Evolutionary conservation across 2,888 invertebrate species (phyloP), one percentile per base, ranked within the genome.

Genomic region (Capitulum mitella): DNA sequence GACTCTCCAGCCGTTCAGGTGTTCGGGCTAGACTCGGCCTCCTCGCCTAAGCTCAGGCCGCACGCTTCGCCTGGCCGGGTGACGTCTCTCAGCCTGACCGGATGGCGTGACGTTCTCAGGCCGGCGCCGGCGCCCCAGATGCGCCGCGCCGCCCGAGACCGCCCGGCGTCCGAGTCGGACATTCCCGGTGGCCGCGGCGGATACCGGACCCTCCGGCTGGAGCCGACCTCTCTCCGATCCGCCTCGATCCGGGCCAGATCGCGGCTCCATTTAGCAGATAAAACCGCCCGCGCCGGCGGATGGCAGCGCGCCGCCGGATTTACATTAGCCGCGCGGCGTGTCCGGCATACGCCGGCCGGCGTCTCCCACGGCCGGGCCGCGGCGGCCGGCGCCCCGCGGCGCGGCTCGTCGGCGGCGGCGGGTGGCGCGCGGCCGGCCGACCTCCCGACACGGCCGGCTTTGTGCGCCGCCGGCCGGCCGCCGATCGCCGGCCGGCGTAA

Each of bases 241-340:
- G 22, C 12, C 48, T 8, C 14, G 16, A 51, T 51, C 48, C 16
- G 48, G 16, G 14, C 34, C 61, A 32, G 61, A 61, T 61, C 61
- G 12, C 61, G 61, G 61, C 61, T 61, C 61, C 61, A 61, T 61
- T 61, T 61, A 34, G 61, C 61, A 1, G 61, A 61, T 61, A 61
- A 61, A 34, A 22, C 48, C 19, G 61, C 16, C 58, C 29, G 58
- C 6, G 6, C 61, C 14, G 32, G 22, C 48, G 48, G 48, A 51
- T 51, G 48, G 8, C 12, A 14, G 48, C 22, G 32, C 61, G 61
- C 32, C 61, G 32, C 32, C 29, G 61, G 32, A 6, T 61, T 29
- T 29, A 16, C 61, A 61, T 61, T 34, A 58, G 61, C 8, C 29
- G 12, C 29, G 12, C 61, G 3, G 32, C 34, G 61, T 34, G 61